Evolutionary conservation across 2,888 invertebrate genomes (phyloP).

Genomic region (Harpalus rubripes): DNA sequence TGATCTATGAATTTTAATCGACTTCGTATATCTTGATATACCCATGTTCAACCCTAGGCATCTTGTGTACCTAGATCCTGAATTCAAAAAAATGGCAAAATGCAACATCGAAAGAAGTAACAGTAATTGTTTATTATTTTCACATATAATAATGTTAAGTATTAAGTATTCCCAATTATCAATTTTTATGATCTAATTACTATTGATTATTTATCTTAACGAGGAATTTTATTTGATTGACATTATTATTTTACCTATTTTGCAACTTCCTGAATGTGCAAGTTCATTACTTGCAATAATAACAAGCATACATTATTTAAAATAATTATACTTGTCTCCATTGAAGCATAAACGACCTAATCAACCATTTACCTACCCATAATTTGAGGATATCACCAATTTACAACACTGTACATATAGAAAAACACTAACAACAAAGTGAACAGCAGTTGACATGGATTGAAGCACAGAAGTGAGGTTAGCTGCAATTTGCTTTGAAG

Average conservation of each 20-base stretch:
- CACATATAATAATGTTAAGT: too few relatives aligned
- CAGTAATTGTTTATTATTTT: too few relatives aligned
- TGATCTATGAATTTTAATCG: too few relatives aligned
- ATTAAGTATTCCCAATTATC: too few relatives aligned
- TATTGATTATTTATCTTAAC: too few relatives aligned
- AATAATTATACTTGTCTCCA: constrained; percentile 2
- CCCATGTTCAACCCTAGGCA: too few relatives aligned
- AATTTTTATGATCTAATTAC: too few relatives aligned
- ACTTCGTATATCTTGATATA: too few relatives aligned
- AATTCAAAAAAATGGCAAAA: too few relatives aligned
- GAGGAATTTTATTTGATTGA: too few relatives aligned
- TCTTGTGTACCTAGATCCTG: too few relatives aligned
- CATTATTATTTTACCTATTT: neutral
- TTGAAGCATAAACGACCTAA: neutral
- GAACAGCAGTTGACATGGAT: neutral
- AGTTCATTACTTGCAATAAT: neutral
- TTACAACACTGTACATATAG: neutral
- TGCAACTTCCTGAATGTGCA: neutral
- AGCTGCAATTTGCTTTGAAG: constrained; percentile 23
- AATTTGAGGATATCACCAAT: constrained; percentile 15
- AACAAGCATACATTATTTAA: neutral
- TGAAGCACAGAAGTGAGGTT: constrained; percentile 16
- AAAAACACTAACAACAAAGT: neutral
- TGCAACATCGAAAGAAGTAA: too few relatives aligned
- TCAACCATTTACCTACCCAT: constrained; percentile 16